Evolutionary conservation across 2,888 invertebrate genomes (phyloP), one percentile per base, ranked within the genome.

Genomic region (Hypomecis atomaria): DNA sequence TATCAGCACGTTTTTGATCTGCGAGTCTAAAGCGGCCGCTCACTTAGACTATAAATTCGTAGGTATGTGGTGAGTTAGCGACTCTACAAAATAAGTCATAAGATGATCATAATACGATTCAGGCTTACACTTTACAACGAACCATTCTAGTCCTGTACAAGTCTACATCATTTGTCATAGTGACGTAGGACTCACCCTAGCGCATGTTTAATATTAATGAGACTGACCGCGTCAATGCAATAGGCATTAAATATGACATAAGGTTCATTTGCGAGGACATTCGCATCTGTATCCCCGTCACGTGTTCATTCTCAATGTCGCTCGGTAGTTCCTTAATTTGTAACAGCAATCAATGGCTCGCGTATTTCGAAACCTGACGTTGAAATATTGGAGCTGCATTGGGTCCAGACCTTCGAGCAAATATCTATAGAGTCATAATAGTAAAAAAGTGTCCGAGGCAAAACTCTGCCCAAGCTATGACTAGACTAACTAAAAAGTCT

Each of bases 251-350:
- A 50, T 50, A 59, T 59, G 45, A 59, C 8, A 50, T 52, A 59
- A 11, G 36, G 49, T 52, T 52, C 33, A 10, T 40, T 40, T 42
- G 4, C 42, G 37, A 11, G 11, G 37, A 34, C 33, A 37, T 55
- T 52, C 10, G 66, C 57, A 74, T 77, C 60, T 59, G 69, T 69
- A 78, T 63, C 63, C 72, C 48, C 72, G 75, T 71, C 77, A 78
- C 74, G 77, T 73, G 64, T 59, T 8, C 45, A 59, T 65, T 59
- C 65, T 73, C 77, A 78, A 75, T 79, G 74, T 74, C 76, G 75
- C 74, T 72, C 69, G 66, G 23, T 55, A 55, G 44, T 38, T 44
- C 49, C 55, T 61, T 49, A 42, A 52, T 49, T 11, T 47, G n/a
- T 7, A 49, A 48, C 23, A 34, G 44, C 10, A 36, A 54, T 48